Evolutionary conservation across 1,140 invertebrate species (phyloP).

Genomic region (Chlorops oryzae): DNA sequence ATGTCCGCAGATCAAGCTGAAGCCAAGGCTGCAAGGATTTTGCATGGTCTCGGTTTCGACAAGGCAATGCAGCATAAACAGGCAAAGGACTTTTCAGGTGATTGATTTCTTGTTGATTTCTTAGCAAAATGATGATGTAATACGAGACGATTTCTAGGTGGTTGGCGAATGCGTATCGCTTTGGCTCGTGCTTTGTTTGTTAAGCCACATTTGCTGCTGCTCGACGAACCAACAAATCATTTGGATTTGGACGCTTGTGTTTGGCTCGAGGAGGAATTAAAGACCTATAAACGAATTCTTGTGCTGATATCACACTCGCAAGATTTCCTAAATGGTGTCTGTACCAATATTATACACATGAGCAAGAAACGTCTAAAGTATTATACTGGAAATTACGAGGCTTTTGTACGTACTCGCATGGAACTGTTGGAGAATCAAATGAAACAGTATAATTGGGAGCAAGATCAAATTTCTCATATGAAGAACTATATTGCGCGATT

Average conservation of each 20-base stretch:
- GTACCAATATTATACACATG: constrained; percentile 97
- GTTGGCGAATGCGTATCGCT: constrained; percentile 99
- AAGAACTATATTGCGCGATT: constrained; percentile 99
- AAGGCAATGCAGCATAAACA: constrained; percentile 87
- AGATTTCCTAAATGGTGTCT: constrained; percentile 99
- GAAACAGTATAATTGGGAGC: constrained; percentile 99
- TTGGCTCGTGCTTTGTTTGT: constrained; percentile 87
- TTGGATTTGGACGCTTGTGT: constrained; percentile 98
- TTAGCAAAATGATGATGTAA: constrained; percentile 13
- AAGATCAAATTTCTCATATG: constrained; percentile 99
- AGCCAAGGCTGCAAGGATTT: constrained; percentile 85
- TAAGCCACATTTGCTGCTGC: constrained; percentile 86
- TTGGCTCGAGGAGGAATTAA: constrained; percentile 98
- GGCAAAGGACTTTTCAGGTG: constrained; percentile 89
- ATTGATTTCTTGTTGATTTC: constrained; percentile 13
- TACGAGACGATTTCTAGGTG: constrained; percentile 56
- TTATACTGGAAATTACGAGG: constrained; percentile 95
- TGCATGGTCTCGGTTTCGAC: constrained; percentile 95
- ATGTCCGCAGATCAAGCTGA: constrained; percentile 93
- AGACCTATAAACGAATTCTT: constrained; percentile 93
- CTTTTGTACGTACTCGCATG: constrained; percentile 85
- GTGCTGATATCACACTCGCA: constrained; percentile 99
- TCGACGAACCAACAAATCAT: constrained; percentile 98
- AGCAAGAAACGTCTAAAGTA: constrained; percentile 90
- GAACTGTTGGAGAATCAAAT: constrained; percentile 97